phyloP scores from a whole-genome alignment of 2,113 vertebrate species.

The Pygoscelis antarcticus region DNA sequence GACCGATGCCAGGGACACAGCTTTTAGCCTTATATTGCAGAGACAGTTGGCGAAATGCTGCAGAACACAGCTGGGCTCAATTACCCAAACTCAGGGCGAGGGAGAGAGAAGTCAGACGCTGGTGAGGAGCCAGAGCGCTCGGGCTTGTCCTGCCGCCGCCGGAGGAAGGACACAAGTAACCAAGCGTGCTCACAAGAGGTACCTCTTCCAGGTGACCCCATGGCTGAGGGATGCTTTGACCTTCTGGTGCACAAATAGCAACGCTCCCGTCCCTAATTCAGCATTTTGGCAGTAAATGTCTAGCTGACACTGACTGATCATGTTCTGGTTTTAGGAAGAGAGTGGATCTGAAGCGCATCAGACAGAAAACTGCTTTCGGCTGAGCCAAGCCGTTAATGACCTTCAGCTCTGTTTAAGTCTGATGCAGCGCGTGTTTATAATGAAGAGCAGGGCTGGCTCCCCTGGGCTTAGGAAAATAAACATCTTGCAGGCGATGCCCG shows the following conservation, averaged over 20 bases:
- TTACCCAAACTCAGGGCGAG: not conserved
- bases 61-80: not conserved
- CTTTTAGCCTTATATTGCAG: not conserved
- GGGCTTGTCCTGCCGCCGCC: accelerated
- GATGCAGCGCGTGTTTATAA: not conserved
- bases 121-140: not conserved
- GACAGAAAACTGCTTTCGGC: not conserved
- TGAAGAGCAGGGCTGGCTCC: not conserved
- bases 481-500: not conserved
- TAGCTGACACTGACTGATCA: accelerated
- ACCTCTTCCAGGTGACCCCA: not conserved
- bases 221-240: not conserved
- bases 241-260: not conserved
- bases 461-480: not conserved
- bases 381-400: not conserved
- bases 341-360: not conserved
- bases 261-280: not conserved
- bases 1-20: not conserved
- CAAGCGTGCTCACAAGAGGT: not conserved
- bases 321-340: not conserved
- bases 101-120: not conserved
- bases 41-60: not conserved
- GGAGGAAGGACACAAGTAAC: not conserved
- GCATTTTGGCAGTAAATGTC: not conserved
- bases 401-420: not conserved